Conservation (phyloP, 1,140 invertebrate species). For the Aphaenogaster rudis region DNA sequence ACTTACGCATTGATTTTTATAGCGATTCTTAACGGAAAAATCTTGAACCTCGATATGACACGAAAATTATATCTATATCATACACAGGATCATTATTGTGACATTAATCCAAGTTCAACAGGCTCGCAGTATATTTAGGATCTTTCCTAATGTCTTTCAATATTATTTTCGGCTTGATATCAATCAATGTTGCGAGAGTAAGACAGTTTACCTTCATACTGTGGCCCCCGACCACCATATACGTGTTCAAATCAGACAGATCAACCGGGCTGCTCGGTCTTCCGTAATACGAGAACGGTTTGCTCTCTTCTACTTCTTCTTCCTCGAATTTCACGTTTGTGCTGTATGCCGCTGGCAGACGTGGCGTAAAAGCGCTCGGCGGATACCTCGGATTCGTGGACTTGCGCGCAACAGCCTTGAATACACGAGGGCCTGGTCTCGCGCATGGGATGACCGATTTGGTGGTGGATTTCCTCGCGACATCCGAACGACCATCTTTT, state of each 20-base stretch:
- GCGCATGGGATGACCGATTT: constrained; percentile 57
- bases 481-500: constrained; percentile 35
- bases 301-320: background rate
- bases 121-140: background rate
- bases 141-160: constrained; percentile 72
- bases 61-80: constrained; percentile 1
- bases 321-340: background rate
- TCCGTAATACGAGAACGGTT: constrained; percentile 79
- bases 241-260: constrained; percentile 77
- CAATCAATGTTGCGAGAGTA: constrained; percentile 79
- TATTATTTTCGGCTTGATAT: constrained; percentile 81
- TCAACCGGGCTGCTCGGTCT: constrained; percentile 73
- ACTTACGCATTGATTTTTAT: background rate
- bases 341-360: background rate
- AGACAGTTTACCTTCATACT: constrained; percentile 82
- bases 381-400: constrained; percentile 82
- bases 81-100: background rate
- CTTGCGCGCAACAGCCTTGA: constrained; percentile 83
- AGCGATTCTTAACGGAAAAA: background rate
- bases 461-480: constrained; percentile 84
- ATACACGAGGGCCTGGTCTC: constrained; percentile 49
- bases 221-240: constrained; percentile 81
- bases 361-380: constrained; percentile 48
- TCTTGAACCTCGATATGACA: constrained; percentile 20
- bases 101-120: constrained; percentile 53